Conservation (phyloP, 1,140 invertebrate genomes). For the Drosophila sturtevanti region DNA sequence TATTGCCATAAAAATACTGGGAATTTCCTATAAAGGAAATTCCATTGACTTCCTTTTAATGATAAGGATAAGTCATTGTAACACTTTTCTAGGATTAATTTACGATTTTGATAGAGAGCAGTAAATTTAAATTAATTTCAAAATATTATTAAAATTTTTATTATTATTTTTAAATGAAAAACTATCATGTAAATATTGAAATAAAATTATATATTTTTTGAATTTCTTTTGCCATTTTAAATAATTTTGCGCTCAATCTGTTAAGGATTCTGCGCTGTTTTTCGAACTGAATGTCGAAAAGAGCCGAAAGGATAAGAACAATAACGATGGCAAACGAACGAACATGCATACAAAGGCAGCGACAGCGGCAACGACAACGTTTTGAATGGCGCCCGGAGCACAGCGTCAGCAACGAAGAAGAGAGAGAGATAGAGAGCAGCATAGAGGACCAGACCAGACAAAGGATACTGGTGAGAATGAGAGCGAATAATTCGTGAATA, state of each 20-base stretch:
- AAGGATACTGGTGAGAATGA: conserved; percentile 62
- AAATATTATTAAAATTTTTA: too few relatives aligned
- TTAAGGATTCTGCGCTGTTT: conserved; percentile 62
- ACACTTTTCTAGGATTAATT: too few relatives aligned
- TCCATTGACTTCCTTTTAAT: too few relatives aligned
- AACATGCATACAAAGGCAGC: conserved; percentile 8
- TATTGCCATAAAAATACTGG: conserved; percentile 62
- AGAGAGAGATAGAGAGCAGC: conserved; percentile 30
- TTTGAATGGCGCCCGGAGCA: conserved; percentile 50
- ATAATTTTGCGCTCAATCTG: conserved; percentile 24
- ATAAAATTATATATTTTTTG: conserved; percentile 43
- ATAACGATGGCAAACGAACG: conserved; percentile 10
- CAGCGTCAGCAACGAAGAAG: conserved; percentile 24
- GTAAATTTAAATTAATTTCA: not conserved
- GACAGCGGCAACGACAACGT: conserved; percentile 1
- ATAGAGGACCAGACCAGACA: conserved; percentile 7
- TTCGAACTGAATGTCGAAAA: conserved; percentile 28
- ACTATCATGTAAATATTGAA: not conserved
- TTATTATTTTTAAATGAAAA: not conserved
- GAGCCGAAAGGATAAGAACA: conserved; percentile 35
- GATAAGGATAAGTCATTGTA: not conserved
- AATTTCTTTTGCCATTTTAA: conserved; percentile 35
- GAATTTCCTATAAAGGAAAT: conserved; percentile 25
- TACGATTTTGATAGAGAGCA: too few relatives aligned
- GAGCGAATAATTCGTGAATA: conserved; percentile 80